A percentile compares a stretch with the other conserved stretches of the same genome.
Conservation (phyloP, 2,888 invertebrate species). For the Tachina fera region DNA sequence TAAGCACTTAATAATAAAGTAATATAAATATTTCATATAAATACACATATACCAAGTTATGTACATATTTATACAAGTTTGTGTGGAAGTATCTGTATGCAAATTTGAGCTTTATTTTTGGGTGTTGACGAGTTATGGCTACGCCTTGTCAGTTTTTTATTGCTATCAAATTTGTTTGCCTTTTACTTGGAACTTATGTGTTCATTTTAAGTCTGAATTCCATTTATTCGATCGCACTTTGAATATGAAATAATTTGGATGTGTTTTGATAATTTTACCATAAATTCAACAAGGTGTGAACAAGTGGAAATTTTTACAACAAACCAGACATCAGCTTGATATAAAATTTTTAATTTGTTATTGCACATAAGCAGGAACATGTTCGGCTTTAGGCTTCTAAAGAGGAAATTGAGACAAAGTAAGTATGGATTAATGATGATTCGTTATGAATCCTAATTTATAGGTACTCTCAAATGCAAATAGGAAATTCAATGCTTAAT, state of each 20-base stretch:
- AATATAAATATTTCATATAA: neutral
- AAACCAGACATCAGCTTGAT: neutral
- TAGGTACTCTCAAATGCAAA: no score
- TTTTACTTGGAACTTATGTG: neutral
- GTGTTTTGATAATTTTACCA: constrained; percentile 23
- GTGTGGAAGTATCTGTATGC: neutral
- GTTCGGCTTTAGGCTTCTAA: neutral
- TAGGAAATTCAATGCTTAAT: no score
- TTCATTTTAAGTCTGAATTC: neutral
- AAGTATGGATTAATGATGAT: no score
- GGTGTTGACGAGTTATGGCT: constrained; percentile 81
- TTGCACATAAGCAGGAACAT: neutral
- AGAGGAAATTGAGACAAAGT: neutral
- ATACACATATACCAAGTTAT: neutral
- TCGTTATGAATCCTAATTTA: no score
- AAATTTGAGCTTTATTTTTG: constrained; percentile 69
- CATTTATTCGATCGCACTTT: constrained; percentile 25
- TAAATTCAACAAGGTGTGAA: constrained; percentile 70
- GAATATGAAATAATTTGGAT: constrained; percentile 50
- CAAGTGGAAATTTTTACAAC: constrained; percentile 47
- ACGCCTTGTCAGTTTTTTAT: constrained; percentile 75
- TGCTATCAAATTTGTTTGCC: neutral
- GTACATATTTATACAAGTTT: neutral
- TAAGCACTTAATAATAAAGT: no score
- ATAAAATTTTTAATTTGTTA: neutral